Evolutionary conservation across 2,888 invertebrate genomes (phyloP).

Genomic region (Caenorhabditis wallacei): DNA sequence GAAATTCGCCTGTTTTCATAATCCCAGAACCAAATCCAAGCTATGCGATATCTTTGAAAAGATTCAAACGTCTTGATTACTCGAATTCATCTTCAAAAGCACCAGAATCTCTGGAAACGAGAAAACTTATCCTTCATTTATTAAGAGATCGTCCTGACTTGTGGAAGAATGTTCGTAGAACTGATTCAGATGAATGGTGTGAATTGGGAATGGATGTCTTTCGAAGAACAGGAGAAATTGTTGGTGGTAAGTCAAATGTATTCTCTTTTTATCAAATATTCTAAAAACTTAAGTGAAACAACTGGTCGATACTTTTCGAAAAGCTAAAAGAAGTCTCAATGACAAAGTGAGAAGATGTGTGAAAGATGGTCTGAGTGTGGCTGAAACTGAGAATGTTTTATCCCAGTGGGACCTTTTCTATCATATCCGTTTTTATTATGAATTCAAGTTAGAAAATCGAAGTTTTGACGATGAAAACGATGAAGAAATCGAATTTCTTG

Average conservation of each 20-base stretch:
- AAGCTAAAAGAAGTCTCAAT: background rate
- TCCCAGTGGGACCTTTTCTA: slow-evolving; percentile 7
- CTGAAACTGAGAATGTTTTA: background rate
- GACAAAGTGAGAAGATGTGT: background rate
- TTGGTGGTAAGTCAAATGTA: background rate
- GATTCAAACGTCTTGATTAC: background rate
- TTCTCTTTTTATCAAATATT: background rate
- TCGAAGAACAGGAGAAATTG: slow-evolving; percentile 11
- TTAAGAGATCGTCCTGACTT: slow-evolving; percentile 13
- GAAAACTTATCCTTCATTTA: slow-evolving; percentile 8
- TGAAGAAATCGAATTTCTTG: slow-evolving; percentile 25
- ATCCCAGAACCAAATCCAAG: slow-evolving; percentile 2
- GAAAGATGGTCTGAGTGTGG: background rate
- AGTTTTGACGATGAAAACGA: slow-evolving; percentile 23
- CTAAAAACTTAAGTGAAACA: background rate
- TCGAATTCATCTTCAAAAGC: background rate
- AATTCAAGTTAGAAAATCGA: slow-evolving; percentile 11
- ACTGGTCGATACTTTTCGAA: slow-evolving; percentile 1
- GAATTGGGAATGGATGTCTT: slow-evolving; percentile 5
- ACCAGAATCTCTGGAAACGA: background rate
- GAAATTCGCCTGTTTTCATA: background rate
- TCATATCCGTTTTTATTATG: slow-evolving; percentile 6
- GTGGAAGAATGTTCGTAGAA: background rate
- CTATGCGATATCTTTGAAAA: background rate
- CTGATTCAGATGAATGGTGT: background rate